Evolutionary conservation across 1,140 invertebrate species (phyloP).

Genomic region (Tetramorium parvispinum): DNA sequence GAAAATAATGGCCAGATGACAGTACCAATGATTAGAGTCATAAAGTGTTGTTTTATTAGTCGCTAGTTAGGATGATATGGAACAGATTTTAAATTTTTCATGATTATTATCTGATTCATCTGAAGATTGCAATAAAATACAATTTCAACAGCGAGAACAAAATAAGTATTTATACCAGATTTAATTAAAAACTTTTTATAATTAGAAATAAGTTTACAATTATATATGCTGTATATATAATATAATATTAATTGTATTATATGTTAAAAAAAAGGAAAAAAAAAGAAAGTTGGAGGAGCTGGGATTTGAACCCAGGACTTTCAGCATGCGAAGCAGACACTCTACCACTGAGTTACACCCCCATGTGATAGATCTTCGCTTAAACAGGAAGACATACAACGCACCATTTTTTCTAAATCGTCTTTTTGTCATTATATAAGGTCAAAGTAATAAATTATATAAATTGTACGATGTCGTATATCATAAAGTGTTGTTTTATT

Average conservation of each 20-base stretch:
- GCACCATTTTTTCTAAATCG: neutral
- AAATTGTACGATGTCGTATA: neutral
- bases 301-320: constrained; percentile 88
- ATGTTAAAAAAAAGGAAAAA: constrained; percentile 64
- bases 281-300: constrained; percentile 83
- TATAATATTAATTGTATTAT: neutral
- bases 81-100: no score
- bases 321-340: constrained; percentile 88
- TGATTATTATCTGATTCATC: no score
- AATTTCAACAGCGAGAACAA: no score
- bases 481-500: neutral
- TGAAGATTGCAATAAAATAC: no score
- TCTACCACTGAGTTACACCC: constrained; percentile 88
- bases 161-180: neutral
- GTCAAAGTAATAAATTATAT: neutral
- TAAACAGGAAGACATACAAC: neutral
- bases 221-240: neutral
- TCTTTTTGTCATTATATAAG: neutral
- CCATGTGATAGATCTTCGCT: constrained; percentile 63
- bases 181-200: neutral
- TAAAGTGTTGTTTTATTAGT: no score
- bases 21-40: no score
- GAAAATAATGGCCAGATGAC: no score
- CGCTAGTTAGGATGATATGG: no score
- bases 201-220: constrained; percentile 13